phyloP scores from a whole-genome alignment of 1,140 invertebrate species.

The Drosophila sp. region DNA sequence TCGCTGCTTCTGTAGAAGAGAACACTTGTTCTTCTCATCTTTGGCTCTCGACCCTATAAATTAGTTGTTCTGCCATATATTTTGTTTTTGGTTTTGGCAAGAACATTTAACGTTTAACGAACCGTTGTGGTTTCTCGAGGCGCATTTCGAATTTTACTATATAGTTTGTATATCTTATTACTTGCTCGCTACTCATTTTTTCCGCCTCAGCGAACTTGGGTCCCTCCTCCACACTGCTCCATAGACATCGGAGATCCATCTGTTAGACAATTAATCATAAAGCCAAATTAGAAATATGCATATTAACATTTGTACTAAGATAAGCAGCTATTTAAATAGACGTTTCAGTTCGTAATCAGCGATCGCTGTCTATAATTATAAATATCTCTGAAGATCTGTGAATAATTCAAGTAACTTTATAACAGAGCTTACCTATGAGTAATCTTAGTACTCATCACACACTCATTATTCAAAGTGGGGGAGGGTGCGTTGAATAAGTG shows the following conservation, averaged over 20 bases:
- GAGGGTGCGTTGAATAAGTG: not conserved
- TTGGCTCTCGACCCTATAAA: slow-evolving; percentile 41
- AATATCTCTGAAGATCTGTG: slow-evolving; percentile 19
- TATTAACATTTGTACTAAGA: slow-evolving; percentile 57
- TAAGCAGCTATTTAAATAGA: slow-evolving; percentile 41
- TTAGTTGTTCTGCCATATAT: slow-evolving; percentile 22
- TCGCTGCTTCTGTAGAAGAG: not conserved
- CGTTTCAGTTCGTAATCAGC: slow-evolving; percentile 21
- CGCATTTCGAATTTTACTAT: slow-evolving; percentile 41
- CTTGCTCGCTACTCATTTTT: slow-evolving; percentile 70
- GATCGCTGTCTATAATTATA: slow-evolving; percentile 30
- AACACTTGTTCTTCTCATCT: slow-evolving; percentile 33
- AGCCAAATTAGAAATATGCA: slow-evolving; percentile 61
- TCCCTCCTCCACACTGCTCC: not conserved
- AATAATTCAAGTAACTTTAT: slow-evolving; percentile 4
- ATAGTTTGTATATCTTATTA: slow-evolving; percentile 28
- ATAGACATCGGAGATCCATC: slow-evolving; percentile 2
- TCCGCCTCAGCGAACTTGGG: slow-evolving; percentile 55
- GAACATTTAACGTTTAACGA: slow-evolving; percentile 49
- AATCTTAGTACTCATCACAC: not conserved
- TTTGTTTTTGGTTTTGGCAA: slow-evolving; percentile 40
- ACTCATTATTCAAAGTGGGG: not conserved
- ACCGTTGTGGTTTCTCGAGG: slow-evolving; percentile 33
- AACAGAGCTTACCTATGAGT: too few species aligned
- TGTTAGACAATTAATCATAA: slow-evolving; percentile 67